phyloP scores from a whole-genome alignment of 2,113 vertebrate species.

The Sturnus vulgaris region DNA sequence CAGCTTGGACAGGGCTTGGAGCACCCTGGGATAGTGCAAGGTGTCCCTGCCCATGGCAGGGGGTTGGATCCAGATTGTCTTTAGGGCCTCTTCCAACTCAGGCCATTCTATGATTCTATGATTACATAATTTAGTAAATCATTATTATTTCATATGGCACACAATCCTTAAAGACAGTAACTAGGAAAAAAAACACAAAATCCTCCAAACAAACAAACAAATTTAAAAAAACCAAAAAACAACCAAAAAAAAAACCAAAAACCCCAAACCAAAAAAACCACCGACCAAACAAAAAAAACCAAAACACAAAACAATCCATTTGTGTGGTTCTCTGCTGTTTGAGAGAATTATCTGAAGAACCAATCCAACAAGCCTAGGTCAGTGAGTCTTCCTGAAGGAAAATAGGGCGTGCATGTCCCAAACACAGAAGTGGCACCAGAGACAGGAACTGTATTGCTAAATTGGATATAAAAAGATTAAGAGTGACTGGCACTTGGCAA shows the following conservation, averaged over 20 bases:
- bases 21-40: background rate
- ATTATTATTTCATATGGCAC: background rate
- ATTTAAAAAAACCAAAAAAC: background rate
- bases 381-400: background rate
- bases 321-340: rapidly evolving
- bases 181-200: too few relatives aligned
- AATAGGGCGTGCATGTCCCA: background rate
- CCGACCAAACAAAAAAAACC: too few relatives aligned
- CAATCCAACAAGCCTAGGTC: background rate
- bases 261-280: too few relatives aligned
- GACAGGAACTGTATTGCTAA: background rate
- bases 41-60: background rate
- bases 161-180: background rate
- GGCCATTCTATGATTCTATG: background rate
- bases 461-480: background rate
- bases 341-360: background rate
- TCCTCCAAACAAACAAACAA: background rate
- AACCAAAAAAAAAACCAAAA: background rate
- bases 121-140: background rate
- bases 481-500: background rate
- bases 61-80: background rate
- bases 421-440: background rate
- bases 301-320: background rate
- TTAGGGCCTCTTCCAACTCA: background rate
- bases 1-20: background rate